Evolutionary conservation across 2,888 invertebrate species (phyloP), one percentile per base, ranked within the genome.

Genomic region (Rutpela maculata): DNA sequence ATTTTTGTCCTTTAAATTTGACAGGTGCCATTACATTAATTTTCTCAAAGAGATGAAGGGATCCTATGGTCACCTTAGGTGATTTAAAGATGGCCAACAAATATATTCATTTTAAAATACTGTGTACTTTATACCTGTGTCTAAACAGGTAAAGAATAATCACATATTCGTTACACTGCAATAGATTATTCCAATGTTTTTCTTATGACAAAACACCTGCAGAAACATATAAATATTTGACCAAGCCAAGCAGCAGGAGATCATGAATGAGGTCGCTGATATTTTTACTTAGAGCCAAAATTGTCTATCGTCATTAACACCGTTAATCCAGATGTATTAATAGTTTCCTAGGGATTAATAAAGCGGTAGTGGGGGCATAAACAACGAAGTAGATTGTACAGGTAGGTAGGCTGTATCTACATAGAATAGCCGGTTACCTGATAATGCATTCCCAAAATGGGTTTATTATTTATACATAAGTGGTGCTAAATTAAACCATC

Each of bases 261-360:
- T 67, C 67, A 67, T 72, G 63, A 72, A 72, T 63, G 72, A 72
- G 72, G 72, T 62, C 72, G 72, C 72, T n/a, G 72, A 31, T 72
- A 72, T 72, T 72, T 72, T 72, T 72, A 72, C 72, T 55, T 72
- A 72, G 22, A 62, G 50, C 72, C 72, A 62, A 72, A 72, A 72
- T 72, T 63, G 72, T 62, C 72, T 18, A 63, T 55, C 63, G 72
- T 55, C 62, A 72, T 72, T 72, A 72, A 72, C 72, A 63, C 63
- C 72, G 72, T 72, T 63, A 63, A 63, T 72, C 62, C 55, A 63
- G 72, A 72, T 15, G 72, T 72, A 72, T 72, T 72, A 72, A 72
- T 72, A 72, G 72, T 55, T 22, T 70, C 70, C 72, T 72, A 72
- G 72, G 60, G 72, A 55, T 72, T 72, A 72, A 69, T 69, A 69